These are phyloP conservation scores for Caenorhabditis tropicalis DNA, from an alignment of 1,140 invertebrate species.

Conservation along the genomic window DNA sequence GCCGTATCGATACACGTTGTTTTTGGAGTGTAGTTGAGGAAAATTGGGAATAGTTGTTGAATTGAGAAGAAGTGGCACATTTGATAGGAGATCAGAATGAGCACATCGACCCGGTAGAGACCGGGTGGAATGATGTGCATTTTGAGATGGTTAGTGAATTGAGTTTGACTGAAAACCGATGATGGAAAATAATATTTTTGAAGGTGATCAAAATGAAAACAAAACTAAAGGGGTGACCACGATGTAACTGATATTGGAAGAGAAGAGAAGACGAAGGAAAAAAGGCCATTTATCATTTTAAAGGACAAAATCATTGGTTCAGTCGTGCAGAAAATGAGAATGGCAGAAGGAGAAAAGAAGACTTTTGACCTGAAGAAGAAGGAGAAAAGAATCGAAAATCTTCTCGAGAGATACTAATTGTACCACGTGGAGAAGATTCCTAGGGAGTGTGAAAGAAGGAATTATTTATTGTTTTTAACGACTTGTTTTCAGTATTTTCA, in stretches of 20 bases:
- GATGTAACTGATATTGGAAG: neutral
- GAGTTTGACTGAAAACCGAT: neutral
- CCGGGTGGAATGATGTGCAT: constrained; percentile 44
- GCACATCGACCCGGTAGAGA: constrained; percentile 50
- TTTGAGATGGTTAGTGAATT: neutral
- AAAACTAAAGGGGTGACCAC: neutral
- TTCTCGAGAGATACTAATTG: neutral
- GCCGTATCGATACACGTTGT: constrained; percentile 14
- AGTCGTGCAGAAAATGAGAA: constrained; percentile 7
- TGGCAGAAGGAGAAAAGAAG: neutral
- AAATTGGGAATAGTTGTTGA: constrained; percentile 50
- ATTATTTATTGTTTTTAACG: neutral
- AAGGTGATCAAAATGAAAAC: neutral
- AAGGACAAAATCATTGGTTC: neutral
- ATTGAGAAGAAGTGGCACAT: constrained; percentile 56
- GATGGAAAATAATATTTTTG: neutral
- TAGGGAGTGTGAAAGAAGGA: neutral
- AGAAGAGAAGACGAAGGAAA: neutral
- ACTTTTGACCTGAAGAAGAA: neutral
- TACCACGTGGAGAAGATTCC: neutral
- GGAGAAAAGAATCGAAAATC: neutral
- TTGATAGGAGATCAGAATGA: constrained; percentile 49
- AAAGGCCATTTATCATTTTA: neutral
- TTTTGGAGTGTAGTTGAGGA: constrained; percentile 54
- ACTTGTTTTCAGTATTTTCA: too few species aligned